Evolutionary conservation across 2,113 vertebrate genomes (phyloP), one percentile per base, ranked within the genome.

Genomic region (Amphiprion ocellaris): DNA sequence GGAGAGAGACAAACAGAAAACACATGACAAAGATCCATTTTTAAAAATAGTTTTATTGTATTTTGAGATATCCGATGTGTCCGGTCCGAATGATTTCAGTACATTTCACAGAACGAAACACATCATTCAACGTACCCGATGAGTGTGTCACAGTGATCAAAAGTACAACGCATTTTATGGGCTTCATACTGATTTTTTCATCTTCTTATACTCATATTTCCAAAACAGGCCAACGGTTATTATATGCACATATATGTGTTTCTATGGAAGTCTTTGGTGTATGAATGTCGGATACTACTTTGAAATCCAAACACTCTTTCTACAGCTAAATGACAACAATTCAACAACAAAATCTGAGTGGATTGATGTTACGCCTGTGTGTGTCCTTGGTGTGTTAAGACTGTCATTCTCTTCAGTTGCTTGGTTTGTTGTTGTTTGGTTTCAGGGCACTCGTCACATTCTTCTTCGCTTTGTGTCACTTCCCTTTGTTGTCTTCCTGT

Each of bases 11-110:
- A 3, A 37, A 54, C 6, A 21, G 59, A 30, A 17, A 50, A 50
- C 17, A 50, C 17, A 50, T n/a, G 6, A 50, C 1, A n/a, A n/a
- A 50, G 5, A n/a, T 6, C 2, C 17, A 24, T 26, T 11, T 55
- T 28, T 3, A 5, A 46, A 21, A 74, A 30, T n/a, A 0, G 24
- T 75, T 92, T 92, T 87, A 88, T 85, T 88, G 15, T 64, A 61
- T 81, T 62, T 77, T 59, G 24, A 21, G 52, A 44, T 39, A n/a
- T 83, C 54, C 52, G 44, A 66, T n/a, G 21, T 64, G 17, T 68
- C 4, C 46, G 80, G 11, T 77, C 67, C 79, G 73, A 85, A 82
- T 69, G 75, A 80, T 47, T 69, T 8, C 12, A 4, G 37, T 56
- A 64, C 52, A 74, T 74, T 86, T 74, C 53, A 74, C 46, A 64